Evolutionary conservation across 2,888 invertebrate genomes (phyloP).

Genomic region (Eupithecia dodoneata): DNA sequence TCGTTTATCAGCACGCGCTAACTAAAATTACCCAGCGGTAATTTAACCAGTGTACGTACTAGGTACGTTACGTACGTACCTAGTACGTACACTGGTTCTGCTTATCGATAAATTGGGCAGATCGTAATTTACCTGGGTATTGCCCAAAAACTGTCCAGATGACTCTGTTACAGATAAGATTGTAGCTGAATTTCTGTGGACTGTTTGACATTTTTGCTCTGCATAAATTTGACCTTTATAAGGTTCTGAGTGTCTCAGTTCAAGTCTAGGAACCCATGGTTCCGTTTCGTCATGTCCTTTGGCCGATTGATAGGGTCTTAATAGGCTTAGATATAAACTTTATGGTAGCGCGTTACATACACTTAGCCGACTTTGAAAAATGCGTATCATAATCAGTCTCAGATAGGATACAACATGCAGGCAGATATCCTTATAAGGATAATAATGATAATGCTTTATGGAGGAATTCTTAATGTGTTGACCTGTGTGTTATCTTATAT

Average conservation of each 20-base stretch:
- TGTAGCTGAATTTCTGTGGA: background rate
- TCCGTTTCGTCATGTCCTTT: background rate
- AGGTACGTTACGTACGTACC: background rate
- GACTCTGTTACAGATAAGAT: background rate
- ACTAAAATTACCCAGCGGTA: conserved; percentile 4
- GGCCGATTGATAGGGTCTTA: background rate
- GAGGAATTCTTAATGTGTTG: background rate
- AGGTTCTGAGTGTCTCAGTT: background rate
- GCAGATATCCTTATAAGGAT: background rate
- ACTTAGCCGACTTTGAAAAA: background rate
- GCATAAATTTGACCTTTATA: background rate
- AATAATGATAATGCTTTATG: background rate
- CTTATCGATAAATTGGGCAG: background rate
- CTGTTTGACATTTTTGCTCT: background rate
- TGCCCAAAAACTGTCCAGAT: background rate
- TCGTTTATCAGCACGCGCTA: conserved; percentile 37
- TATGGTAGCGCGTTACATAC: background rate
- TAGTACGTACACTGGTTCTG: background rate
- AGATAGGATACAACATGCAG: background rate
- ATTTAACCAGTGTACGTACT: conserved; percentile 4
- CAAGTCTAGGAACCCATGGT: background rate
- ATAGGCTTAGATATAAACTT: background rate
- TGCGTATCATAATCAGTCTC: background rate
- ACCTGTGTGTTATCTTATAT: background rate
- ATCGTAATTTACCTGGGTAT: background rate